These are phyloP conservation scores for Aphelocoma coerulescens DNA, from an alignment of 2,113 vertebrate species.

Conservation along the genomic window DNA sequence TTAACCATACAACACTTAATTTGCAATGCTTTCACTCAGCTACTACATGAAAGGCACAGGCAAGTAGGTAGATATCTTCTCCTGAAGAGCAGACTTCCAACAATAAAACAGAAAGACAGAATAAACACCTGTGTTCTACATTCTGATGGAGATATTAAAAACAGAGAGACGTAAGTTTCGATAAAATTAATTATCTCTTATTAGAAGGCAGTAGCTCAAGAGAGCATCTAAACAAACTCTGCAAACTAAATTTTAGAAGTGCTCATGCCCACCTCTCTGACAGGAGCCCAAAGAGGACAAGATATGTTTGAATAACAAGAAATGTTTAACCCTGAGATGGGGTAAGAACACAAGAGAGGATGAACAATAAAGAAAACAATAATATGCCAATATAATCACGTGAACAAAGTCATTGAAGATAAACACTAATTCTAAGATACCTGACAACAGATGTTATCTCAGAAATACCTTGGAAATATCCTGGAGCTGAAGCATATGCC, in stretches of 20 bases:
- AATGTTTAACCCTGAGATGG: neutral
- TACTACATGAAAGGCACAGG: neutral
- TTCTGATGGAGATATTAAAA: neutral
- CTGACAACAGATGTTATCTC: neutral
- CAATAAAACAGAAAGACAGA: neutral
- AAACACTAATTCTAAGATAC: neutral
- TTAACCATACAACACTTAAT: neutral
- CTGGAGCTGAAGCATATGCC: neutral
- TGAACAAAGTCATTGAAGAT: neutral
- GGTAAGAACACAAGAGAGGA: neutral
- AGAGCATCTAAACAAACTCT: neutral
- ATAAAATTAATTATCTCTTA: neutral
- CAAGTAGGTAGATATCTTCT: neutral
- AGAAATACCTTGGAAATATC: neutral
- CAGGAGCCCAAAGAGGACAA: neutral
- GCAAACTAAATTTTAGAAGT: neutral
- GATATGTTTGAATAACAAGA: neutral
- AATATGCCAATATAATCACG: neutral
- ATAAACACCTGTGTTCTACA: neutral
- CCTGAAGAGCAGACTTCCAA: neutral
- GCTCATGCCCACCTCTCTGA: fast-evolving
- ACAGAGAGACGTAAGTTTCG: neutral
- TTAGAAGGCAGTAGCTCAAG: neutral
- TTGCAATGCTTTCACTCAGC: neutral
- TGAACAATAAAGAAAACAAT: neutral